These are phyloP conservation scores for Anneissia japonica DNA, from an alignment of 35 echinoderm and acorn worm species.

Conservation along the genomic window DNA sequence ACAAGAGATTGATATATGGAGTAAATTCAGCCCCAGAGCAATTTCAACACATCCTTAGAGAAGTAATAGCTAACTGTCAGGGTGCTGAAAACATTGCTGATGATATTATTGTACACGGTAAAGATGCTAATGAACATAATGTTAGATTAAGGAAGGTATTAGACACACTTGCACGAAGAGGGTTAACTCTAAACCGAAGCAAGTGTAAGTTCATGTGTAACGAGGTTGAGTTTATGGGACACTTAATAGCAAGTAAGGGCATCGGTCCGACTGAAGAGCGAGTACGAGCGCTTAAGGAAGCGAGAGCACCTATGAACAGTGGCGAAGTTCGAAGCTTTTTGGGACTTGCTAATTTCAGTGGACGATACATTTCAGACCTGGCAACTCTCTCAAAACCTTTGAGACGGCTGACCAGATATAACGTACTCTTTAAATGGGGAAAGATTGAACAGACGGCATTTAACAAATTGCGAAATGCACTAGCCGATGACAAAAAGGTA, in stretches of 20 bases:
- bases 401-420: background rate
- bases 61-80: conserved; percentile 8
- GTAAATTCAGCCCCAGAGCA: background rate
- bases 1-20: conserved; percentile 30
- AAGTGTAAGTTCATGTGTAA: conserved; percentile 49
- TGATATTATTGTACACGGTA: conserved; percentile 28
- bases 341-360: conserved; percentile 47
- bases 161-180: background rate
- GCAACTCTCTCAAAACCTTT: conserved; percentile 55
- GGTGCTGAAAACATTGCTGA: conserved; percentile 34
- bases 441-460: conserved; percentile 7
- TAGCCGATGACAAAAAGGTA: background rate
- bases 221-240: conserved; percentile 39
- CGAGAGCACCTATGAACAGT: conserved; percentile 26
- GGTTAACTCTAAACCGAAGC: conserved; percentile 30
- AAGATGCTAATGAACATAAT: conserved; percentile 9
- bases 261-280: conserved; percentile 21
- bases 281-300: conserved; percentile 7
- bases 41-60: conserved; percentile 11
- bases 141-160: background rate
- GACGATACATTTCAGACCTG: conserved; percentile 49
- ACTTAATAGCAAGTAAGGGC: conserved; percentile 26
- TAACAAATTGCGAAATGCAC: background rate
- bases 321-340: conserved; percentile 61
- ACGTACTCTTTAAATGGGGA: background rate